Percentiles rank a stretch among this genome's conserved stretches.
These are phyloP conservation scores for Psophia crepitans DNA, from an alignment of 2,113 vertebrate genomes.

Conservation along the genomic window DNA sequence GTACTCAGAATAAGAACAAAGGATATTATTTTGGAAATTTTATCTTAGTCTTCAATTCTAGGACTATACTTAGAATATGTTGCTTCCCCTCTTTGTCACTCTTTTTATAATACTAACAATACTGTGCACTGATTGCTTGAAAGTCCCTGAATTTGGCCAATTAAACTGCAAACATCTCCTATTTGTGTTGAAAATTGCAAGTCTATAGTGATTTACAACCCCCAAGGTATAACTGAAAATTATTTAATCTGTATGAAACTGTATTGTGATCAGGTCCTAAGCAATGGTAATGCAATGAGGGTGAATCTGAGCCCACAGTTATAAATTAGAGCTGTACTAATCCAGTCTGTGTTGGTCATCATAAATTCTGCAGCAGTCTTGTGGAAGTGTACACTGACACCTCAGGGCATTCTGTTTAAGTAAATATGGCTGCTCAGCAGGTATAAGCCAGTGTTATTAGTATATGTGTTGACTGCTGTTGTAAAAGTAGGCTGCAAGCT, in stretches of 20 bases:
- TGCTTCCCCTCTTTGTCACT: background rate
- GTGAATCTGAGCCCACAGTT: background rate
- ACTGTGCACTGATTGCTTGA: background rate
- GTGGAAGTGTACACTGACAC: background rate
- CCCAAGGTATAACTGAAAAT: background rate
- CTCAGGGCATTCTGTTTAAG: background rate
- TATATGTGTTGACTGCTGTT: background rate
- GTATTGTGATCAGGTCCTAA: background rate
- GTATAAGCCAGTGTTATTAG: background rate
- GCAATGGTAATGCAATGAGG: background rate
- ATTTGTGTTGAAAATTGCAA: background rate
- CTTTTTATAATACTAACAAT: background rate
- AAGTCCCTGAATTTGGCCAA: background rate
- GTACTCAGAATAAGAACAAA: background rate
- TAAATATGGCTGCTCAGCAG: background rate
- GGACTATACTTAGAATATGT: background rate
- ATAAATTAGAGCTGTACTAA: background rate
- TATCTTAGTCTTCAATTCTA: background rate
- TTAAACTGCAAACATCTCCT: background rate
- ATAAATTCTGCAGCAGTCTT: background rate
- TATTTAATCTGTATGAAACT: background rate
- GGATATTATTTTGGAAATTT: background rate
- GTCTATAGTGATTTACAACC: background rate
- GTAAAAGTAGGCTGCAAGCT: background rate
- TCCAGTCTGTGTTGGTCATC: background rate